Evolutionary conservation across 2,888 invertebrate genomes (phyloP), one percentile per base, ranked within the genome.

Genomic region (Uloborus plumipes): DNA sequence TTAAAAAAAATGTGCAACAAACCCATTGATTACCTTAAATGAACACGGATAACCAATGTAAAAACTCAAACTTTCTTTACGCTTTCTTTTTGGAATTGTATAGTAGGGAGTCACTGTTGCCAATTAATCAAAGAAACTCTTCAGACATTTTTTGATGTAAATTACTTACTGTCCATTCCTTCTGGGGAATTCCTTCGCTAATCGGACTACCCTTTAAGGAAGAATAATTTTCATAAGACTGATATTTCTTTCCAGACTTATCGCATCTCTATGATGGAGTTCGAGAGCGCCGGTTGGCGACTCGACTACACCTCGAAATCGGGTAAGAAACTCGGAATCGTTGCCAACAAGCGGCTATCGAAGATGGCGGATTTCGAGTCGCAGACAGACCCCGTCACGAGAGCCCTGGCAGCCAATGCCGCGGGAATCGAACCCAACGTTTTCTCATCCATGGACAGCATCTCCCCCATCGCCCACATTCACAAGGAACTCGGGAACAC

Each of bases 331-430:
- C 59, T 83, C 18, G 76, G 83, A 39, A 75, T 82, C 26, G 47
- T 76, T 31, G 76, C 77, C 66, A 83, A 83, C 61, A 77, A 83
- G 47, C 67, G 77, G 15, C 51, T 83, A 22, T 83, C 83, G 11
- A 83, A 83, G 69, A 85, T 81, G 77, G 78, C 85, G 49, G 86
- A 86, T 66, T 85, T 86, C 69, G 86, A 86, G 64, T 84, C 85
- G n/a, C 86, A 86, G 69, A 86, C 86, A 15, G 86, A 86, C 70
- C 86, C 85, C 51, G 75, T 86, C 2, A 80, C 83, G 47, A 74
- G 81, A 73, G 85, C 85, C 22, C 77, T 85, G 64, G 83, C 85
- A 49, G 86, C 85, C n/a, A 86, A 86, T 53, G 85, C 85, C 47
- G 84, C 84, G 15, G 86, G 84, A 31, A 84, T 79, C 69, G 85